phyloP scores from a whole-genome alignment of 2,113 vertebrate genomes.

The Tautogolabrus adspersus region DNA sequence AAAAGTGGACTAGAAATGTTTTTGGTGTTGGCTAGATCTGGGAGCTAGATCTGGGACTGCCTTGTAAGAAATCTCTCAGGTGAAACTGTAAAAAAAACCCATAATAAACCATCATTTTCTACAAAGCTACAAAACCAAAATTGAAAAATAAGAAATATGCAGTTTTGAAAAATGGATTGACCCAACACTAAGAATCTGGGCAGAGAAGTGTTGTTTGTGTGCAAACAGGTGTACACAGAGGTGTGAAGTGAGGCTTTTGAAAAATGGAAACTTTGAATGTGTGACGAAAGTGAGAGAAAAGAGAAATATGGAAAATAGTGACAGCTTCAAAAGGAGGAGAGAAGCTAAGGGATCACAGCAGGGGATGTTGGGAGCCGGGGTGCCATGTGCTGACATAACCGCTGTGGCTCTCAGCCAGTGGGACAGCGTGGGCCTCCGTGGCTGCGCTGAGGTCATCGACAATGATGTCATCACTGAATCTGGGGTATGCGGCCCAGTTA shows the following conservation, averaged over 20 bases:
- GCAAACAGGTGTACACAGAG: slow-evolving; percentile 19
- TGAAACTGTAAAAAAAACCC: slow-evolving; percentile 16
- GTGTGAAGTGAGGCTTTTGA: slow-evolving; percentile 17
- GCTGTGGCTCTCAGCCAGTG: slow-evolving; percentile 79
- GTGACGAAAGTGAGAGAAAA: slow-evolving; percentile 26
- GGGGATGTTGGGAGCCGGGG: slow-evolving; percentile 63
- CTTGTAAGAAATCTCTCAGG: neutral
- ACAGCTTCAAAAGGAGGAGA: slow-evolving; percentile 52
- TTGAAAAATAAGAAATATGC: slow-evolving; percentile 2
- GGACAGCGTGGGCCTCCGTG: slow-evolving; percentile 72
- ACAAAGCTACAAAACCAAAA: neutral
- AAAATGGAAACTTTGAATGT: slow-evolving; percentile 44
- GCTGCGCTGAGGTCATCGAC: slow-evolving; percentile 80
- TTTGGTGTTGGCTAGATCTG: too few relatives aligned
- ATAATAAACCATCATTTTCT: neutral
- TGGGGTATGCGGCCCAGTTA: slow-evolving; percentile 84
- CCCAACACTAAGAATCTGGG: neutral
- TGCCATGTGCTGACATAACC: slow-evolving; percentile 93
- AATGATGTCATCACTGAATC: slow-evolving; percentile 95
- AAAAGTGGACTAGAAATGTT: too few relatives aligned
- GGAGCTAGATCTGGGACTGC: too few relatives aligned
- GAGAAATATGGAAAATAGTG: slow-evolving; percentile 28
- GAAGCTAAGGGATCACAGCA: slow-evolving; percentile 51
- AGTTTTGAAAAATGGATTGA: neutral
- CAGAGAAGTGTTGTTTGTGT: slow-evolving; percentile 16